Evolutionary conservation across 2,888 invertebrate genomes (phyloP).

Genomic region (Abrostola triplasia): DNA sequence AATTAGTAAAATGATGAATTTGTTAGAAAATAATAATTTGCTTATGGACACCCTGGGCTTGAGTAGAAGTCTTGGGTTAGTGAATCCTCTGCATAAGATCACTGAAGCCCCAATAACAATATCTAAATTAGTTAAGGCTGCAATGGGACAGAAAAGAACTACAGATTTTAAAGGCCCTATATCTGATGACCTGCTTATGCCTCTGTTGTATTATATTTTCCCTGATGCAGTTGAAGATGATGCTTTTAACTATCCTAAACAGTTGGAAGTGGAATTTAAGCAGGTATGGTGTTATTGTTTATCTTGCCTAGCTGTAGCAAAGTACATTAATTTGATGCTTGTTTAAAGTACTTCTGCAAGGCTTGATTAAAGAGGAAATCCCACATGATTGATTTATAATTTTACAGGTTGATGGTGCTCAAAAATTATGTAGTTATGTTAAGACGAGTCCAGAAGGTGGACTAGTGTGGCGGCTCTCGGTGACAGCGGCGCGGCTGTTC

Average conservation of each 20-base stretch:
- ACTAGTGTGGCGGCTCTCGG: conserved; percentile 94
- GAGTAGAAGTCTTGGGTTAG: conserved; percentile 82
- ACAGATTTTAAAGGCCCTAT: conserved; percentile 92
- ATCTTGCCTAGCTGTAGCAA: conserved; percentile 24
- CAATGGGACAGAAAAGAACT: conserved; percentile 84
- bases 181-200: conserved; percentile 91
- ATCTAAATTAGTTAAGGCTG: conserved; percentile 87
- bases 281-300: conserved; percentile 62
- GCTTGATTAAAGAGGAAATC: background rate
- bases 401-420: conserved; percentile 83
- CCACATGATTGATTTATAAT: background rate
- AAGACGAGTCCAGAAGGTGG: conserved; percentile 94
- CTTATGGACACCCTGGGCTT: conserved; percentile 84
- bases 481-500: conserved; percentile 92
- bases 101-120: conserved; percentile 94
- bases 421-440: conserved; percentile 86
- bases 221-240: conserved; percentile 94
- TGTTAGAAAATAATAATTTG: conserved; percentile 87
- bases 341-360: too few relatives aligned
- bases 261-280: conserved; percentile 83
- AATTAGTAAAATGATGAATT: conserved; percentile 91
- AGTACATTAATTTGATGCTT: background rate
- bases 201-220: conserved; percentile 94
- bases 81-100: conserved; percentile 91
- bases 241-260: conserved; percentile 85